A percentile compares a stretch with the other conserved stretches of the same genome.
phyloP scores from a whole-genome alignment of 2,888 invertebrate genomes.

The Caenorhabditis zanzibari region DNA sequence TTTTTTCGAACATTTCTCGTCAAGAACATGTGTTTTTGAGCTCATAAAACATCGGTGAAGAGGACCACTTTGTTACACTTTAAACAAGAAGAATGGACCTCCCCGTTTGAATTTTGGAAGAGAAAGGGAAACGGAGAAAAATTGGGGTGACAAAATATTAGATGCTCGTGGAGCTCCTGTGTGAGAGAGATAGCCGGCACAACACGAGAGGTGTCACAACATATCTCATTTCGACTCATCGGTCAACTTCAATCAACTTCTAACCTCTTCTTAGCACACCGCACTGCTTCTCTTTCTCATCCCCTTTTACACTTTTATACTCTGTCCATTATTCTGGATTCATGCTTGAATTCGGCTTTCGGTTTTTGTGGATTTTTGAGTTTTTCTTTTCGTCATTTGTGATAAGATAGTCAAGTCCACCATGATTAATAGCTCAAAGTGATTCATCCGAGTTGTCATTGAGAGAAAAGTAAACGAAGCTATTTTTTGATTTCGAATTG shows the following conservation, averaged over 20 bases:
- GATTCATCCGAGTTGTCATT: background rate
- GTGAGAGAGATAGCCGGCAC: slow-evolving; percentile 44
- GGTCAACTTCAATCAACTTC: slow-evolving; percentile 70
- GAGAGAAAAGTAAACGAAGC: background rate
- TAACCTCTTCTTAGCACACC: slow-evolving; percentile 59
- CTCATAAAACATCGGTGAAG: slow-evolving; percentile 50
- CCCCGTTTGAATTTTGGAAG: slow-evolving; percentile 43
- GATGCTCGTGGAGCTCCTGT: slow-evolving; percentile 11
- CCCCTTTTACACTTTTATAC: slow-evolving; percentile 53
- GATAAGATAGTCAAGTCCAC: background rate
- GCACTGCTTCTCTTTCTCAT: slow-evolving; percentile 42
- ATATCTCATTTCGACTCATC: slow-evolving; percentile 70
- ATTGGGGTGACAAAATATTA: slow-evolving; percentile 57
- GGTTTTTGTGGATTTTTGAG: background rate
- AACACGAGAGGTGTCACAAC: slow-evolving; percentile 65
- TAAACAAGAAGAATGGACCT: slow-evolving; percentile 39
- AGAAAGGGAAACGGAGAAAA: slow-evolving; percentile 7
- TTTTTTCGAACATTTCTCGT: slow-evolving; percentile 61
- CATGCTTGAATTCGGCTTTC: slow-evolving; percentile 8
- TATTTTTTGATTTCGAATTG: background rate
- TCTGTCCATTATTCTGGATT: slow-evolving; percentile 35
- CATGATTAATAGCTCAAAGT: background rate
- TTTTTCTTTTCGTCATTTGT: background rate
- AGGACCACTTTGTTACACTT: slow-evolving; percentile 59
- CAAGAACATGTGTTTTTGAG: slow-evolving; percentile 65